Evolutionary conservation across 2,797 vertebrate genomes (phyloP).

Genomic region (Lutra lutra): DNA sequence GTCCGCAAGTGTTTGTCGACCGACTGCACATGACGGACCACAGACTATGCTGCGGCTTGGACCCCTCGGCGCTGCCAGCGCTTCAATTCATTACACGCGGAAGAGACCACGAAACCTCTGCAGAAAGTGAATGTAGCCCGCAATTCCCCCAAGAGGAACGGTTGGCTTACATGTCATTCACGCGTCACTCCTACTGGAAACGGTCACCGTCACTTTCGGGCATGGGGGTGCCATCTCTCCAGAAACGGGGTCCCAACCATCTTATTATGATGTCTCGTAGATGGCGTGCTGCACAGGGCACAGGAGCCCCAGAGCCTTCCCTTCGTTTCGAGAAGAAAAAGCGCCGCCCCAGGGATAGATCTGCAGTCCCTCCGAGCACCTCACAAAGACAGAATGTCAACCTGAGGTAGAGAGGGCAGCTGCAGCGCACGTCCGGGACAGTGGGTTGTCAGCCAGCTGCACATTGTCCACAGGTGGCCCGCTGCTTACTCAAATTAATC

Average conservation of each 20-base stretch:
- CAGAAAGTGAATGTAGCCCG: neutral
- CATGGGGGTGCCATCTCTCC: neutral
- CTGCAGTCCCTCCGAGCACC: neutral
- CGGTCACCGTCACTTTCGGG: neutral
- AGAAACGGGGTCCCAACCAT: neutral
- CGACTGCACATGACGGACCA: neutral
- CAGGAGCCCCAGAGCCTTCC: neutral
- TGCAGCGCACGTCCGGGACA: neutral
- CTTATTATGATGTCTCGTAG: neutral
- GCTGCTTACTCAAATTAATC: neutral
- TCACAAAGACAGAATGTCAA: neutral
- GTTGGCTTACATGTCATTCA: neutral
- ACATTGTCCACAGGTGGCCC: neutral
- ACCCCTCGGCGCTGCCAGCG: neutral
- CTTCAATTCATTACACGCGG: neutral
- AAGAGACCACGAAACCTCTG: neutral
- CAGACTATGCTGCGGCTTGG: too few species aligned
- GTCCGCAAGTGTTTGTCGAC: neutral
- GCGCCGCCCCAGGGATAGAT: fast-evolving
- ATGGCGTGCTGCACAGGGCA: too few species aligned
- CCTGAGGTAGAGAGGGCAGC: neutral
- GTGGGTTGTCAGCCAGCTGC: neutral
- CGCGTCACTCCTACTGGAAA: neutral
- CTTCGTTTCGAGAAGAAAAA: neutral
- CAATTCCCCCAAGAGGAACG: neutral